Evolutionary conservation across 2,113 vertebrate genomes (phyloP).

Genomic region (Stomatorhinus ivindoensis): DNA sequence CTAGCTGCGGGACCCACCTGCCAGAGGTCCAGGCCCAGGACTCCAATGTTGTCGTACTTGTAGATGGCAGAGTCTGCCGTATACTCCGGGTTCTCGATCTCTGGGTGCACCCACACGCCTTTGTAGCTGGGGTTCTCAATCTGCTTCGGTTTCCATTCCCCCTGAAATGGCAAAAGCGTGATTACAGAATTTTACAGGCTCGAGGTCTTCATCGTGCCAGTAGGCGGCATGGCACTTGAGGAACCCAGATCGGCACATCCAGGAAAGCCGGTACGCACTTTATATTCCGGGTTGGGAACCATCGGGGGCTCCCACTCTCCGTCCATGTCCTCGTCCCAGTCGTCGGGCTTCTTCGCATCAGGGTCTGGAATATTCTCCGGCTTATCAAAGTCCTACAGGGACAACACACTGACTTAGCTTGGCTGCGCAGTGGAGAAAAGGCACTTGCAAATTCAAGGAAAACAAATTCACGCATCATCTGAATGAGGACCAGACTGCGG

Average conservation of each 20-base stretch:
- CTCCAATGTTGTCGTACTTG: conserved; percentile 65
- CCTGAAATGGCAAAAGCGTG: conserved; percentile 40
- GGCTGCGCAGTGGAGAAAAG: not conserved
- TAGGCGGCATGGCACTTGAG: not conserved
- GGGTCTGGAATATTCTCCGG: conserved; percentile 68
- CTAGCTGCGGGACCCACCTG: conserved; percentile 56
- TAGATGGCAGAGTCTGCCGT: conserved; percentile 56
- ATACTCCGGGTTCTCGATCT: conserved; percentile 66
- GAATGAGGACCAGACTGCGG: not conserved
- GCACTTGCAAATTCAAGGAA: not conserved
- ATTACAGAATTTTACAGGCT: not conserved
- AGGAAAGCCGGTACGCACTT: conserved; percentile 45
- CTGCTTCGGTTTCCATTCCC: conserved; percentile 70
- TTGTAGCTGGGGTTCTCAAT: conserved; percentile 68
- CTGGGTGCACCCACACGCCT: conserved; percentile 72
- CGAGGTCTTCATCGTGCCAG: not conserved
- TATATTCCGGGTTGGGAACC: conserved; percentile 72
- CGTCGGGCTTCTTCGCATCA: conserved; percentile 66
- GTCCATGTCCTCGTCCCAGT: conserved; percentile 68
- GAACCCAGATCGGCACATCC: not conserved
- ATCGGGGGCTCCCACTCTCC: conserved; percentile 68
- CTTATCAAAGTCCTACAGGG: conserved; percentile 71
- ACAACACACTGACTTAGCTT: not conserved
- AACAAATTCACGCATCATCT: not conserved
- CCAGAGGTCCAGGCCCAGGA: conserved; percentile 78